These are phyloP conservation scores for Caenorhabditis sp. DNA, from an alignment of 2,888 invertebrate genomes.

Conservation along the genomic window DNA sequence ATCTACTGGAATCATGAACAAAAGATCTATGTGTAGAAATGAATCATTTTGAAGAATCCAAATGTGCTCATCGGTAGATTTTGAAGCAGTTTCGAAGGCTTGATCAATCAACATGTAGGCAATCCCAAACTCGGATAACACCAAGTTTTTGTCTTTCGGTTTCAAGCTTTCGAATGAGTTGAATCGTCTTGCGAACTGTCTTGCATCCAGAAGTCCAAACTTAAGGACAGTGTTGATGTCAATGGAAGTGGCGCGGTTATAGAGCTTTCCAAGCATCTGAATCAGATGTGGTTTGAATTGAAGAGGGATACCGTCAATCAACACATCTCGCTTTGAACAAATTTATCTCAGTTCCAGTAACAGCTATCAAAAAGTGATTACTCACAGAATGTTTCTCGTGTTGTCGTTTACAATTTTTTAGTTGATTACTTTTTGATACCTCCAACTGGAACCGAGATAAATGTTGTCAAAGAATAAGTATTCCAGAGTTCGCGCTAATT, in stretches of 20 bases:
- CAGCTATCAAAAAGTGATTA: too few species aligned
- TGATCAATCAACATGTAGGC: not conserved
- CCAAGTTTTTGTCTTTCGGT: not conserved
- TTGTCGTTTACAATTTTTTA: too few species aligned
- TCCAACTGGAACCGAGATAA: too few species aligned
- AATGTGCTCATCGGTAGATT: not conserved
- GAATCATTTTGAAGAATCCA: not conserved
- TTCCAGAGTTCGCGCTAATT: too few species aligned
- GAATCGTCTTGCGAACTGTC: not conserved
- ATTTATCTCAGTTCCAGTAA: too few species aligned
- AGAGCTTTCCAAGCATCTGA: not conserved
- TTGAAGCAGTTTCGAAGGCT: not conserved
- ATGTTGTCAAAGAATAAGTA: too few species aligned
- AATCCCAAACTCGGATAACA: conserved; percentile 6
- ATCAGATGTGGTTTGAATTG: too few species aligned
- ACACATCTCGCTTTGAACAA: too few species aligned
- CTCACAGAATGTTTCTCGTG: too few species aligned
- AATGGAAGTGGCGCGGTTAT: not conserved
- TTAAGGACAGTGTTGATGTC: not conserved
- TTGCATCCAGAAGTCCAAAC: conserved; percentile 12
- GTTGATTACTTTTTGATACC: too few species aligned
- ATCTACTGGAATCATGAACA: not conserved
- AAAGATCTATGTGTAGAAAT: not conserved
- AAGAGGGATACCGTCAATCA: too few species aligned
- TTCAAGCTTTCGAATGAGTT: not conserved